These are phyloP conservation scores for Noctilio leporinus DNA, from an alignment of 2,113 vertebrate species.

Conservation along the genomic window DNA sequence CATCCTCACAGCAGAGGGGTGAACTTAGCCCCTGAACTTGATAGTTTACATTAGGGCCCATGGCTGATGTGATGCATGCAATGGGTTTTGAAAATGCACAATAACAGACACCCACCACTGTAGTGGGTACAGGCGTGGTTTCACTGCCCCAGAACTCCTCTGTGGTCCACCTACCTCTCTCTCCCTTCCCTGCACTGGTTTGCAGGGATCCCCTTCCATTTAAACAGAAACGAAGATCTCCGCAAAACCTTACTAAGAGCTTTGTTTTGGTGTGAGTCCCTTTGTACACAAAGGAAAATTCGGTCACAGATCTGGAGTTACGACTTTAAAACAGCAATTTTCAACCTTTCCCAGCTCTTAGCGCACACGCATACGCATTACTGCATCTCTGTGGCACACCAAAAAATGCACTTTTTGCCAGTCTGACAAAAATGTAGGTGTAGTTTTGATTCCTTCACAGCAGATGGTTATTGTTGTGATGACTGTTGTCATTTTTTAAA, in stretches of 20 bases:
- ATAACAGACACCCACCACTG: fast-evolving
- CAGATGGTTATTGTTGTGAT: too few species aligned
- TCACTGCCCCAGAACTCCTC: background rate
- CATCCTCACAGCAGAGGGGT: background rate
- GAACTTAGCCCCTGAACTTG: background rate
- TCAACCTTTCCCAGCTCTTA: background rate
- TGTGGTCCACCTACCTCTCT: fast-evolving
- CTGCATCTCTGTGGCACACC: background rate
- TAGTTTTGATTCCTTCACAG: too few species aligned
- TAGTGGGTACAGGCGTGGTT: fast-evolving
- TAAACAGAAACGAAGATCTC: background rate
- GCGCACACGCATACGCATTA: background rate
- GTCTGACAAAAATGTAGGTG: too few species aligned
- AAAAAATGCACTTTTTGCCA: too few species aligned
- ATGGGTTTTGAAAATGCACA: background rate
- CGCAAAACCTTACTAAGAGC: background rate
- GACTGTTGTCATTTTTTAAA: background rate
- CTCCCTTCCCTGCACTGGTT: background rate
- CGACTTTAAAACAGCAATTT: background rate
- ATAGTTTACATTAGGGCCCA: background rate
- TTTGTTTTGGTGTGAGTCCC: constrained; percentile 42
- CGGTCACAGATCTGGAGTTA: constrained; percentile 37
- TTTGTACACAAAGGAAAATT: constrained; percentile 37
- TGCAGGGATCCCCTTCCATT: background rate
- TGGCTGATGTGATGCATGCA: fast-evolving